Base-by-base conservation (phyloP, 2,797 vertebrate genomes). In the Nannoperca australis region DNA sequence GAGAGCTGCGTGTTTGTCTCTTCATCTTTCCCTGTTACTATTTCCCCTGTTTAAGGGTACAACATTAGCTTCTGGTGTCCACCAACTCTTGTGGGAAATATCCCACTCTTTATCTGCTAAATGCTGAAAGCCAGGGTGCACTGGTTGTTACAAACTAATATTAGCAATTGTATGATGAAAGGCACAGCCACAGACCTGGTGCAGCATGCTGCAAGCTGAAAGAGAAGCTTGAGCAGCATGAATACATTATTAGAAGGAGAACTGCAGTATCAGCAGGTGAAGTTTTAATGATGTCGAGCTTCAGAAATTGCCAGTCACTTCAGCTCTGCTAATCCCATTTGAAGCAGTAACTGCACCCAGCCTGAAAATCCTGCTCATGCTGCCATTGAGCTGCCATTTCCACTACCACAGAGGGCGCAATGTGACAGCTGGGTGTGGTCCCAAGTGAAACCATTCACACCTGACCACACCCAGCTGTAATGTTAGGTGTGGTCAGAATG, bases 261-360 rank as follows among this genome's bases (percentile, higher is more conserved):
- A 78, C 62, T 84, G 81, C 78, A 73, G 60, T 56, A 81, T 86
- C 78, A 82, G 78, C 71, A 78, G 76, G 79, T 82, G 42, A 64
- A 82, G 63, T 76, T 81, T 81, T 73, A 86, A 78, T 78, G 67
- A 78, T 71, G 66, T 66, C 10, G 11, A 56, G 76, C 61, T 74
- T 61, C 49, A 74, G 22, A 54, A 72, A 79, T 55, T 69, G 51
- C 65, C 61, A 73, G 65, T 82, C 76, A 79, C 73, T 67, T 76
- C 63, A 30, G 10, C 70, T 72, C 22, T 56, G 70, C 36, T 66
- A 40, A 54, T 80, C 74, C 44, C 49, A 50, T 68, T 64, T 65
- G 44, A 69, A 47, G 54, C 59, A 47, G 50, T 44, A 65, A 63
- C 38, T 59, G 32, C 34, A 53, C 13, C 60, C 7, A n/a, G 58